Conservation (phyloP, 2,888 invertebrate genomes). For the Opisthograptis luteolata region DNA sequence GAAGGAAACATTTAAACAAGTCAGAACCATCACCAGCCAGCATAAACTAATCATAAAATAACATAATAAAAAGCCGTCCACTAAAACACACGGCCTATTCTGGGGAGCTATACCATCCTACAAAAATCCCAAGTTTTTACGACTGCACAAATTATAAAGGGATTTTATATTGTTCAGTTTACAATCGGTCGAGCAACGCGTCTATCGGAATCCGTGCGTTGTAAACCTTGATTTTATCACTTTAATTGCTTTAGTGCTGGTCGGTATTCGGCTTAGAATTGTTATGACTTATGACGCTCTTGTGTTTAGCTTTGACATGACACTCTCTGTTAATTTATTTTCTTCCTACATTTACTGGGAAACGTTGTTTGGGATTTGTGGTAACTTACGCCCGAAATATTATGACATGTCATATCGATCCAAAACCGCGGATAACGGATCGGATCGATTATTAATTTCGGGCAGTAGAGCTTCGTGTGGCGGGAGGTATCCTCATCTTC, state of each 20-base stretch:
- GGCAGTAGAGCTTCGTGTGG: too few species aligned
- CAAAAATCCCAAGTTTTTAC: slow-evolving; percentile 36
- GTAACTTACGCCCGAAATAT: too few species aligned
- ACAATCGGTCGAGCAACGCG: slow-evolving; percentile 39
- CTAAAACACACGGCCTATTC: slow-evolving; percentile 26
- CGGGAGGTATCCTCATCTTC: too few species aligned
- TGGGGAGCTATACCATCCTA: slow-evolving; percentile 26
- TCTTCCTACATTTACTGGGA: too few species aligned
- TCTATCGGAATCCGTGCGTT: slow-evolving; percentile 61
- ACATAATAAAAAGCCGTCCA: slow-evolving; percentile 9
- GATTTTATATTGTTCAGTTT: slow-evolving; percentile 39
- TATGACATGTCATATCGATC: too few species aligned
- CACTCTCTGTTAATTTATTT: too few species aligned
- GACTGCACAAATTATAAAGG: slow-evolving; percentile 40
- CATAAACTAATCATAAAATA: slow-evolving; percentile 25
- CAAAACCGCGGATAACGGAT: too few species aligned
- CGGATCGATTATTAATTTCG: too few species aligned
- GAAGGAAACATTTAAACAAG: not conserved
- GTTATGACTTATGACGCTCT: slow-evolving; percentile 24
- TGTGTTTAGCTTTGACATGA: slow-evolving; percentile 10
- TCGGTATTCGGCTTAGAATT: slow-evolving; percentile 37
- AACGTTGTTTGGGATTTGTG: too few species aligned
- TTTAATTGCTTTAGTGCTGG: slow-evolving; percentile 60
- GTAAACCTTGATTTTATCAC: slow-evolving; percentile 73
- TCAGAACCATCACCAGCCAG: not conserved